These are phyloP conservation scores for Sciurus niger DNA, from an alignment of 2,113 vertebrate species.

Conservation along the genomic window DNA sequence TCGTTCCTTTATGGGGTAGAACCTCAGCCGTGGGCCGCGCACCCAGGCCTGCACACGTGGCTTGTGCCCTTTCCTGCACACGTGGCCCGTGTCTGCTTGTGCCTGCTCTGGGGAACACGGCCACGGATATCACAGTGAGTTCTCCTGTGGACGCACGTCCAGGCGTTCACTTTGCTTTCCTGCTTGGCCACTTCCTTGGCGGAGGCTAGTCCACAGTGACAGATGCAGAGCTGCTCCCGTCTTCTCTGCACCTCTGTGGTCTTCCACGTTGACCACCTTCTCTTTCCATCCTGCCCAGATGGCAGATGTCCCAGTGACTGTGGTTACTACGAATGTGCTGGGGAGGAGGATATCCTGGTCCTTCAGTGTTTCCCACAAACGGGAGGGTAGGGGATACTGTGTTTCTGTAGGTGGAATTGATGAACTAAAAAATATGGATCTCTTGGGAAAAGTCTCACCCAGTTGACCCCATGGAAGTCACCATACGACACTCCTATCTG, in stretches of 20 bases:
- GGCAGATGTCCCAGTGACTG: background rate
- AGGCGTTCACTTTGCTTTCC: background rate
- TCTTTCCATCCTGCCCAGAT: fast-evolving
- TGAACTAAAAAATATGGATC: background rate
- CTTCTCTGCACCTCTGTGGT: background rate
- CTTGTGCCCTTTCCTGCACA: too few relatives aligned
- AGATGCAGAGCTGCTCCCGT: fast-evolving
- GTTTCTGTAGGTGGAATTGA: background rate
- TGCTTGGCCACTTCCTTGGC: too few relatives aligned
- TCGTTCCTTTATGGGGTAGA: background rate
- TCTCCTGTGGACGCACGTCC: background rate
- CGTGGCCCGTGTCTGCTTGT: background rate
- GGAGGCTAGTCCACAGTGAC: background rate
- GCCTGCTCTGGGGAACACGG: background rate
- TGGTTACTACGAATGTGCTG: background rate
- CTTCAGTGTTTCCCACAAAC: background rate
- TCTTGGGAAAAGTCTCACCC: background rate
- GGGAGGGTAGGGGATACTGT: background rate
- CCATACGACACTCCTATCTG: background rate
- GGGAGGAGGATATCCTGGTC: too few relatives aligned
- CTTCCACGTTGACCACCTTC: background rate
- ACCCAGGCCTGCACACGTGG: too few relatives aligned
- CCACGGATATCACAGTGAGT: background rate
- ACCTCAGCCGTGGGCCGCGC: background rate
- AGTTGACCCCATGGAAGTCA: background rate